Base-by-base conservation (phyloP, 2,113 vertebrate genomes). In the Urocolius indicus region DNA sequence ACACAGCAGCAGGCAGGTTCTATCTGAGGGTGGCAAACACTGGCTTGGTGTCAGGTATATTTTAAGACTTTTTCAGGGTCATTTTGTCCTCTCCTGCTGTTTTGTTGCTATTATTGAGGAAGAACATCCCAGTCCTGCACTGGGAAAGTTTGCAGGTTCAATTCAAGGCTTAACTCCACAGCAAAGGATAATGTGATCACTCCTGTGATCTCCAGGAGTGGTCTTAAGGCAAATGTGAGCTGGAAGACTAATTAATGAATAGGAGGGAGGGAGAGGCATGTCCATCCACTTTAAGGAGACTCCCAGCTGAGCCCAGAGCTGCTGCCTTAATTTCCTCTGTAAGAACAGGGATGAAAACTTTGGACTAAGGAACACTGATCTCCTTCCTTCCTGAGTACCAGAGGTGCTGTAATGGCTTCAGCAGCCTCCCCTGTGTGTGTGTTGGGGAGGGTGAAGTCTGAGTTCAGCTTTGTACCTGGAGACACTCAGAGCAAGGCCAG, bases 11-110 rank as follows among this genome's bases (percentile, higher is more conserved):
- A 72, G 76, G 63, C 83, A 57, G 0, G 5, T 15, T 73, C 48
- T 54, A 71, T 81, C 84, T 55, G 0, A 17, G 68, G 27, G 34
- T 21, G 82, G 51, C 58, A 34, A 73, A 46, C 23, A 1, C 43
- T 38, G 58, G 2, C 13, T 5, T 22, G 12, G 18, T 58, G 3
- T 38, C 46, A 19, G 32, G 54, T 2, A 1, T 79, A 71, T 74
- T 91, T 79, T 58, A 66, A 79, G 32, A 18, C 34, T 57, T 29
- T 55, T 85, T 26, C 49, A 43, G 63, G 67, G 67, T 82, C n/a
- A 36, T 76, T 92, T 80, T 87, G 67, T 91, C 46, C 81, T 91
- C 58, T 82, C 12, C 49, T 87, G 65, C 45, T 72, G 76, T 41
- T 87, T 80, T 67, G 32, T 41, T 80, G 38, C 38, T 59, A 0